phyloP scores from a whole-genome alignment of 2,888 invertebrate species.

The Ryuthela nishihirai region DNA sequence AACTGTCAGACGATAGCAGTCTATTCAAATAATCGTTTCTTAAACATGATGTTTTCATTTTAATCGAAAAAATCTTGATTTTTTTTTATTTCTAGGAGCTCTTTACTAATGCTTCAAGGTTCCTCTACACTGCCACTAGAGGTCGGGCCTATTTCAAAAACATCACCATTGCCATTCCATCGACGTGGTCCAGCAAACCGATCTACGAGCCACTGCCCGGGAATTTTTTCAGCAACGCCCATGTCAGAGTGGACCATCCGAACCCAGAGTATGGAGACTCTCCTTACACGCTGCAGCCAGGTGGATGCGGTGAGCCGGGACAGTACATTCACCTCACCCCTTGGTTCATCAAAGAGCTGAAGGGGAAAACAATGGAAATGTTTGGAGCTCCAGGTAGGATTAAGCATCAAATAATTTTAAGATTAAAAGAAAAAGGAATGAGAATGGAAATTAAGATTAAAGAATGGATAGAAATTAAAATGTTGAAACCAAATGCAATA shows the following conservation, averaged over 20 bases:
- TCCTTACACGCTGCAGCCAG: conserved; percentile 62
- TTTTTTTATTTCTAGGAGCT: conserved; percentile 54
- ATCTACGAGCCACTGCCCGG: conserved; percentile 30
- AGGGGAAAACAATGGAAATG: conserved; percentile 32
- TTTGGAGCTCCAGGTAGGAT: conserved; percentile 41
- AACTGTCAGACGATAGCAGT: too few relatives aligned
- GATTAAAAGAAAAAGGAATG: too few relatives aligned
- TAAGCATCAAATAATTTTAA: too few relatives aligned
- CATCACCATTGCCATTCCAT: conserved; percentile 60
- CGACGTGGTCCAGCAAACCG: conserved; percentile 57
- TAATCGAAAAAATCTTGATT: too few relatives aligned
- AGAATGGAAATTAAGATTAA: too few relatives aligned
- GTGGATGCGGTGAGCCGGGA: conserved; percentile 60
- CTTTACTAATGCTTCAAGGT: conserved; percentile 58
- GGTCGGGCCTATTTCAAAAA: conserved; percentile 58
- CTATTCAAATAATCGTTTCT: too few relatives aligned
- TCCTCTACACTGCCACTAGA: conserved; percentile 59
- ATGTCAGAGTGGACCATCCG: conserved; percentile 56
- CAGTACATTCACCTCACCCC: conserved; percentile 58
- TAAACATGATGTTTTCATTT: too few relatives aligned
- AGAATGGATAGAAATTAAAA: too few relatives aligned
- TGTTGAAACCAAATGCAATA: too few relatives aligned
- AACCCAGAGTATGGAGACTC: conserved; percentile 56
- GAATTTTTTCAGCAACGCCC: conserved; percentile 49
- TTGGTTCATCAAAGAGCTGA: conserved; percentile 40